Percentiles rank a stretch among this genome's conserved stretches.
Evolutionary conservation across 2,113 vertebrate genomes (phyloP).

Genomic region (Ciconia stormi): DNA sequence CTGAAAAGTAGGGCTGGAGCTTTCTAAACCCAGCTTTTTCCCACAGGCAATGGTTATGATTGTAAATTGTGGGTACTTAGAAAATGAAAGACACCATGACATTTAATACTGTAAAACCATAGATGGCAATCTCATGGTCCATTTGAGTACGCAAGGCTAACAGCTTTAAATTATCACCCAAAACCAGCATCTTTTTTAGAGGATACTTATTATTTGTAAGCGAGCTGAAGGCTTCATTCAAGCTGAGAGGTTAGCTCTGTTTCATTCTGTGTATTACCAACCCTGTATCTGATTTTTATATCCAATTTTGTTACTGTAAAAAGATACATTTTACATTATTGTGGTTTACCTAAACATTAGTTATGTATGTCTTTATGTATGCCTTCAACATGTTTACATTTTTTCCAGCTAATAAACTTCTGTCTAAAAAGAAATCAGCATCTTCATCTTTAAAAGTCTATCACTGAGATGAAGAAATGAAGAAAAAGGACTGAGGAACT

Average conservation of each 20-base stretch:
- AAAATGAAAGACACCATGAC: not conserved
- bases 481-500: not conserved
- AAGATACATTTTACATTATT: not conserved
- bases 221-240: not conserved
- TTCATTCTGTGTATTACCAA: not conserved
- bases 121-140: not conserved
- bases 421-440: not conserved
- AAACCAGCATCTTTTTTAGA: not conserved
- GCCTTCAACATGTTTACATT: not conserved
- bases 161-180: not conserved
- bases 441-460: not conserved
- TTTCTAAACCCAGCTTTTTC: not conserved
- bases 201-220: not conserved
- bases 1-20: not conserved
- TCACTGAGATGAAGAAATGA: not conserved
- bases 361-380: not conserved
- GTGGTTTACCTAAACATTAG: not conserved
- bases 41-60: not conserved
- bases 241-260: not conserved
- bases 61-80: not conserved
- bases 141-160: not conserved
- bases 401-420: not conserved
- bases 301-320: not conserved
- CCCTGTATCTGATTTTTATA: not conserved
- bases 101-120: not conserved